Evolutionary conservation across 2,113 vertebrate species (phyloP), one percentile per base, ranked within the genome.

Genomic region (Octodon degus): DNA sequence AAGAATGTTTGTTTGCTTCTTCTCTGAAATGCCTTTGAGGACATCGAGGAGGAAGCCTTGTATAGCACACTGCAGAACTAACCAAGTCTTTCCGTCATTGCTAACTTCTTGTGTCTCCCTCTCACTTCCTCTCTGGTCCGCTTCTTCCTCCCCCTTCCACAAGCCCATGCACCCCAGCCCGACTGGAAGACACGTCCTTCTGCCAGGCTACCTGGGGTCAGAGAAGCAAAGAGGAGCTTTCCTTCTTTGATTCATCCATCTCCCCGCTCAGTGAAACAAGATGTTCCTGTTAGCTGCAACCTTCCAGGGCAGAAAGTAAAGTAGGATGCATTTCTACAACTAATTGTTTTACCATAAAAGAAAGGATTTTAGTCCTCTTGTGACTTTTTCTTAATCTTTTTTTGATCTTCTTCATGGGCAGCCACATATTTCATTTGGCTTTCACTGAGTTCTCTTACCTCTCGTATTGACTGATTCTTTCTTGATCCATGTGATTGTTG

Each of bases 1-100:
- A 82, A 76, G 55, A 68, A 27, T 20, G 5, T 60, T 89, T 86
- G 9, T 50, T 89, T 86, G 7, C 37, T 68, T 83, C 11, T 32
- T 60, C 81, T 86, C 70, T 92, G 53, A 92, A 93, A 92, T 55
- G 14, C 32, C 55, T 43, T 86, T 85, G 34, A 88, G 24, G 72
- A 72, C 34, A 22, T n/a, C 9, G 62, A 83, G 40, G 95, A 84
- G 9, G 50, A 1, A 76, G 25, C 81, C 7, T 76, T 47, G 34
- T 0, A 40, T 13, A 68, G 43, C 55, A 72, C 77, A 34, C 30
- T 74, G 47, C 37, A 74, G 72, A 91, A 10, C 16, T 27, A 86
- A 22, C 11, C 7, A 50, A 13, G 5, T 22, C 4, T 86, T 62
- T 25, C 20, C 34, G 12, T 68, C 43, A 70, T 68, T 50, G 43